phyloP scores from a whole-genome alignment of 2,888 invertebrate species.

The Horisme vitalbata region DNA sequence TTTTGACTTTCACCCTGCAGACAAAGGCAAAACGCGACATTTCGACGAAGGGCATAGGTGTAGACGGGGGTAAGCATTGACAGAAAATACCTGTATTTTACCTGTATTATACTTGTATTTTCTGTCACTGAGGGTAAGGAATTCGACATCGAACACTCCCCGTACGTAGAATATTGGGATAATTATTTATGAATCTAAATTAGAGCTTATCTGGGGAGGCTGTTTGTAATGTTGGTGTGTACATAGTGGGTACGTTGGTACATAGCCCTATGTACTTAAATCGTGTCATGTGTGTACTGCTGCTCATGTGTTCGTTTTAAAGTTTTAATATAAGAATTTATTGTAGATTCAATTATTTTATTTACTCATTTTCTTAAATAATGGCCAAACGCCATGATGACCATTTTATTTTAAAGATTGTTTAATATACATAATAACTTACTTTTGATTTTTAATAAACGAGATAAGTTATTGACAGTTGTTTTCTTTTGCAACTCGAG shows the following conservation, averaged over 20 bases:
- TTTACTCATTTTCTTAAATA: constrained; percentile 15
- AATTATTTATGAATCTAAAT: neutral
- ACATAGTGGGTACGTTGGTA: too few relatives aligned
- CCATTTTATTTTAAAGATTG: constrained; percentile 27
- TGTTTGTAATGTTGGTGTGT: constrained; percentile 6
- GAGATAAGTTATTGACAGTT: constrained; percentile 45
- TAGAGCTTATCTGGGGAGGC: constrained; percentile 21
- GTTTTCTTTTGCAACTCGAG: neutral
- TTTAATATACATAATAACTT: constrained; percentile 46
- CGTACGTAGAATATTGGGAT: neutral
- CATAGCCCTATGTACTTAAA: constrained; percentile 10
- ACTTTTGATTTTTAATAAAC: constrained; percentile 58
- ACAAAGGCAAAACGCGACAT: too few relatives aligned
- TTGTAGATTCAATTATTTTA: constrained; percentile 28
- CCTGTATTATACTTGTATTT: too few relatives aligned
- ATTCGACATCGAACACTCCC: too few relatives aligned
- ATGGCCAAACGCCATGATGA: constrained; percentile 22
- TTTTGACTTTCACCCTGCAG: too few relatives aligned
- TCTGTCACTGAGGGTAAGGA: too few relatives aligned
- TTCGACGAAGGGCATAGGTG: too few relatives aligned
- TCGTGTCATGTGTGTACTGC: constrained; percentile 12
- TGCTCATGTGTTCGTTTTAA: constrained; percentile 28
- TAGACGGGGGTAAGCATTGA: too few relatives aligned
- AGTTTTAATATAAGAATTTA: constrained; percentile 28
- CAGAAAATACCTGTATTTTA: too few relatives aligned